phyloP scores from a whole-genome alignment of 1,140 invertebrate species.

The Temnothorax curvispinosus region DNA sequence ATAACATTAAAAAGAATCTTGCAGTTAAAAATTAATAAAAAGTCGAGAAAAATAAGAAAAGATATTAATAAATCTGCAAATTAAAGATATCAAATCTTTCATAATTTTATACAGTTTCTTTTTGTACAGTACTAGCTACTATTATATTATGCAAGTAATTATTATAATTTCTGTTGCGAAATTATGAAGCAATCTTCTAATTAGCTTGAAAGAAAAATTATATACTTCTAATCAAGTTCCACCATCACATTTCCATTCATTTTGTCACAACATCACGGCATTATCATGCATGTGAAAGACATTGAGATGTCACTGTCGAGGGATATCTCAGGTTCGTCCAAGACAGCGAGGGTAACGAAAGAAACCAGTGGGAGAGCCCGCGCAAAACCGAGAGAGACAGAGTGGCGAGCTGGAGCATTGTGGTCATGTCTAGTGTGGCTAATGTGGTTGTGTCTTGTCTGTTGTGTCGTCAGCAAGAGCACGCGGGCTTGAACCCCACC shows the following conservation, averaged over 20 bases:
- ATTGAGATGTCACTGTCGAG: not conserved
- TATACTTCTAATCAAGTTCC: not conserved
- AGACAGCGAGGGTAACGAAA: not conserved
- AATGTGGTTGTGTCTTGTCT: slow-evolving; percentile 88
- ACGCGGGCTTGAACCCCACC: slow-evolving; percentile 94
- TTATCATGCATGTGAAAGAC: not conserved
- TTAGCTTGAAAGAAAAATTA: not conserved
- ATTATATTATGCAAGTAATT: not conserved
- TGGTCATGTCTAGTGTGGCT: slow-evolving; percentile 86
- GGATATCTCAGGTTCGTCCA: slow-evolving; percentile 33
- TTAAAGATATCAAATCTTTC: not conserved
- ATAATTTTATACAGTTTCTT: not conserved
- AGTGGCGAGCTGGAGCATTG: slow-evolving; percentile 81
- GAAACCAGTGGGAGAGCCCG: not conserved
- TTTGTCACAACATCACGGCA: not conserved
- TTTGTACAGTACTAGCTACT: not conserved
- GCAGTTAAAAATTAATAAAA: not conserved
- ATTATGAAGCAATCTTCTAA: not conserved
- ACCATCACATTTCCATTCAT: not conserved
- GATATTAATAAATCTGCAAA: not conserved
- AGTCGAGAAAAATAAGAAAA: not conserved
- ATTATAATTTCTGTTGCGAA: not conserved
- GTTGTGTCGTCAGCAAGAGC: slow-evolving; percentile 92
- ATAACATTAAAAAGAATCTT: not conserved
- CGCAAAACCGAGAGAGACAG: slow-evolving; percentile 56